Conservation (phyloP, 2,113 vertebrate species). For the Probosciger aterrimus region DNA sequence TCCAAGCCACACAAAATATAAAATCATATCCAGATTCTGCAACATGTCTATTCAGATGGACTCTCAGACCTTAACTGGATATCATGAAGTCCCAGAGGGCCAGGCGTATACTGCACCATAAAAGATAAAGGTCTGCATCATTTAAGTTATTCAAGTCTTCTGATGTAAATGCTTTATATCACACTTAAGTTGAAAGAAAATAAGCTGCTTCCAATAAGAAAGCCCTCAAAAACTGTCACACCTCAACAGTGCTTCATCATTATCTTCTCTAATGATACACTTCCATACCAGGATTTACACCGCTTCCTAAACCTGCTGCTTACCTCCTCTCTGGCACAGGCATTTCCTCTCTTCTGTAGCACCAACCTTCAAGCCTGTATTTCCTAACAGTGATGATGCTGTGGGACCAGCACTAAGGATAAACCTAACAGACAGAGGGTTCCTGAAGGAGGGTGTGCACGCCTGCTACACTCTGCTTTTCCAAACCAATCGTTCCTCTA, state of each 20-base stretch:
- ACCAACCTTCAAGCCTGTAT: not conserved
- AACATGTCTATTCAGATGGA: not conserved
- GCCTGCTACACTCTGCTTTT: not conserved
- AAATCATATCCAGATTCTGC: not conserved
- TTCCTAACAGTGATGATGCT: not conserved
- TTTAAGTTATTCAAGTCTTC: not conserved
- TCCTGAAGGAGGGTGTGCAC: not conserved
- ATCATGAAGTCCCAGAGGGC: not conserved
- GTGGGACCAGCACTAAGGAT: not conserved
- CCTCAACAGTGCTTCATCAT: not conserved
- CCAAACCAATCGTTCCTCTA: not conserved
- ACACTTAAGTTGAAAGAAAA: not conserved
- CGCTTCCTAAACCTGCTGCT: not conserved
- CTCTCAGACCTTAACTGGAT: not conserved
- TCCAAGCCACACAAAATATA: not conserved
- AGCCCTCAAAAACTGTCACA: not conserved
- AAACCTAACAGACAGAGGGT: not conserved
- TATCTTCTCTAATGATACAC: not conserved
- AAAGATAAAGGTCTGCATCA: not conserved
- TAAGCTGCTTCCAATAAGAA: not conserved
- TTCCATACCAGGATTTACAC: not conserved
- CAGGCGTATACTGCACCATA: not conserved
- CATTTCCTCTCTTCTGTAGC: not conserved
- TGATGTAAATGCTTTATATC: not conserved
- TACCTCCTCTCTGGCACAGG: not conserved